Evolutionary conservation across 2,113 vertebrate species (phyloP).

Genomic region (Felis catus): DNA sequence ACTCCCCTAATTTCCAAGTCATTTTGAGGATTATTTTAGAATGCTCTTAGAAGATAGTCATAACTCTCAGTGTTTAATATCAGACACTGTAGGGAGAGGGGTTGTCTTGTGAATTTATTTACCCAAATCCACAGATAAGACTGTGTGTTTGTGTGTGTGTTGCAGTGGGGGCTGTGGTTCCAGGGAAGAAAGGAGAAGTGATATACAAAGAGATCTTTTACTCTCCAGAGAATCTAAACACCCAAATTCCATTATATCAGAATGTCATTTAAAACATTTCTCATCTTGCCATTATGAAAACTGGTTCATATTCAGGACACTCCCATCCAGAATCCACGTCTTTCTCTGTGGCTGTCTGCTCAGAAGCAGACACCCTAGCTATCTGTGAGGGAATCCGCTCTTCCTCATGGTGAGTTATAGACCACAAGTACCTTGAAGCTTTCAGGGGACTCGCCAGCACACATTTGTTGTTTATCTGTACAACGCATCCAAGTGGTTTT

Average conservation of each 20-base stretch:
- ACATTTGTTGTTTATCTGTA: conserved; percentile 23
- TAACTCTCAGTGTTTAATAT: not conserved
- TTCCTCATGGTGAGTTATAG: not conserved
- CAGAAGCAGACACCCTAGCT: not conserved
- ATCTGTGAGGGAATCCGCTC: not conserved
- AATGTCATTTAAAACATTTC: not conserved
- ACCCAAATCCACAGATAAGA: not conserved
- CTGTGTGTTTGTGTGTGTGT: not conserved
- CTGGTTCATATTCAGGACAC: not conserved
- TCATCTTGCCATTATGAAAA: not conserved
- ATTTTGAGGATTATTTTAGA: not conserved
- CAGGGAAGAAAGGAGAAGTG: not conserved
- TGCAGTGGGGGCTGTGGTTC: not conserved
- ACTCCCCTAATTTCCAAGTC: not conserved
- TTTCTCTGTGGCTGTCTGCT: not conserved
- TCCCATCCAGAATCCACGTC: not conserved
- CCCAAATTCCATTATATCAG: not conserved
- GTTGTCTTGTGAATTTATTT: not conserved
- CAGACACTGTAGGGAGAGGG: not conserved
- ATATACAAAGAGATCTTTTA: not conserved
- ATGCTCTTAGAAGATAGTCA: not conserved
- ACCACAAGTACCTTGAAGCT: not conserved
- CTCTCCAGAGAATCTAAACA: not conserved
- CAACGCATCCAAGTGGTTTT: conserved; percentile 19
- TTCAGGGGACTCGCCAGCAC: not conserved